Evolutionary conservation across 92 coral and sea anemone species (phyloP).

Genomic region (Isaurus tuberculatus): DNA sequence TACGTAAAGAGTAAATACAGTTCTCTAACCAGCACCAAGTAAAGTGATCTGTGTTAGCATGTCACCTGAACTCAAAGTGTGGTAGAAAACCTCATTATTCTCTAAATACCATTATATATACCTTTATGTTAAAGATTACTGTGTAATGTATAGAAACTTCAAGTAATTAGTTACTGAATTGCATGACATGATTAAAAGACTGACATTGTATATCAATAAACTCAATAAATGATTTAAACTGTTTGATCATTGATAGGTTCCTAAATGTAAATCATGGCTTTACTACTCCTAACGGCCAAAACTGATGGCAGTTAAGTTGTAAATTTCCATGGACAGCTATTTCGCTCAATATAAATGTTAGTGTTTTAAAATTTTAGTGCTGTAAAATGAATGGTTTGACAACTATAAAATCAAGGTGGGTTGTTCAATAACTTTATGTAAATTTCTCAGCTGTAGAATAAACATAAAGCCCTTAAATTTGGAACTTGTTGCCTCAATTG

Average conservation of each 20-base stretch:
- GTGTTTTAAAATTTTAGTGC: neutral
- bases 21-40: neutral
- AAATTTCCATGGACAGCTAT: neutral
- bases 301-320: neutral
- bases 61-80: neutral
- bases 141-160: neutral
- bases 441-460: neutral
- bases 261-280: neutral
- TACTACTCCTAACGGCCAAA: neutral
- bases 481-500: neutral
- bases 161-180: neutral
- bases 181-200: neutral
- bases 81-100: neutral
- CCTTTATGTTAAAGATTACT: neutral
- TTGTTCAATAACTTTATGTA: neutral
- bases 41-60: neutral
- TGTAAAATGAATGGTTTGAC: neutral
- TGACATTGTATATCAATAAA: neutral
- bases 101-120: neutral
- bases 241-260: neutral
- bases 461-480: neutral
- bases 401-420: neutral
- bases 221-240: neutral
- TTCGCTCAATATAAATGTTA: neutral
- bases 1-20: too few species aligned